Evolutionary conservation across 2,888 invertebrate species (phyloP).

Genomic region (Acronicta alni): DNA sequence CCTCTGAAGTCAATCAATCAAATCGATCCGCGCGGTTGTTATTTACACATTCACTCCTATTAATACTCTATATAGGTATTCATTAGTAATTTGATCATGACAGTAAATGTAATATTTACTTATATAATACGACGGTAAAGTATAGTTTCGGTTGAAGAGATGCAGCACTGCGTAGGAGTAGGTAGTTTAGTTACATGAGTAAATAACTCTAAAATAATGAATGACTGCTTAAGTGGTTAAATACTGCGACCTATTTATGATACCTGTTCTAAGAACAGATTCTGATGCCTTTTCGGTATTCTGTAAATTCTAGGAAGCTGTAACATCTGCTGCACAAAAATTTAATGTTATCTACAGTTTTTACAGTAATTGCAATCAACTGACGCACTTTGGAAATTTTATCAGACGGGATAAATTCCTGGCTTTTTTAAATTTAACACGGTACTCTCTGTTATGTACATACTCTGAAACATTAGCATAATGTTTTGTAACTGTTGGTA

Average conservation of each 20-base stretch:
- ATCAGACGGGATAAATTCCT: no score
- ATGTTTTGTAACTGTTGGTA: no score
- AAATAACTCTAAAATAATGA: slow-evolving; percentile 1
- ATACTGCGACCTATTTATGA: slow-evolving; percentile 2
- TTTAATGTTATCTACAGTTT: no score
- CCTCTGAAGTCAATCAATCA: no score
- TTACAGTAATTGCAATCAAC: no score
- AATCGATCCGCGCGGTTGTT: no score
- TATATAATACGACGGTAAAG: background rate
- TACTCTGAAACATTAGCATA: no score
- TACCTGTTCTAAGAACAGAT: slow-evolving; percentile 20
- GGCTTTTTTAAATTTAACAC: no score
- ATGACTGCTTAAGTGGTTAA: slow-evolving; percentile 3
- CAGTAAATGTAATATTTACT: background rate
- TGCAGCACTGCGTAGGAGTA: slow-evolving; percentile 11
- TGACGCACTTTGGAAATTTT: no score
- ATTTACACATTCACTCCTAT: no score
- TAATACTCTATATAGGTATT: background rate
- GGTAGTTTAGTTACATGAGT: slow-evolving; percentile 15
- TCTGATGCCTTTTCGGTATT: background rate
- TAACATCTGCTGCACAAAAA: no score
- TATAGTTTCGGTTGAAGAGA: background rate
- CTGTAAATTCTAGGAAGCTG: slow-evolving; percentile 1
- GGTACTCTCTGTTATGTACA: no score
- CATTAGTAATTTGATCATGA: background rate